Conservation (phyloP, 2,797 vertebrate species). For the Epinephelus malabaricus region DNA sequence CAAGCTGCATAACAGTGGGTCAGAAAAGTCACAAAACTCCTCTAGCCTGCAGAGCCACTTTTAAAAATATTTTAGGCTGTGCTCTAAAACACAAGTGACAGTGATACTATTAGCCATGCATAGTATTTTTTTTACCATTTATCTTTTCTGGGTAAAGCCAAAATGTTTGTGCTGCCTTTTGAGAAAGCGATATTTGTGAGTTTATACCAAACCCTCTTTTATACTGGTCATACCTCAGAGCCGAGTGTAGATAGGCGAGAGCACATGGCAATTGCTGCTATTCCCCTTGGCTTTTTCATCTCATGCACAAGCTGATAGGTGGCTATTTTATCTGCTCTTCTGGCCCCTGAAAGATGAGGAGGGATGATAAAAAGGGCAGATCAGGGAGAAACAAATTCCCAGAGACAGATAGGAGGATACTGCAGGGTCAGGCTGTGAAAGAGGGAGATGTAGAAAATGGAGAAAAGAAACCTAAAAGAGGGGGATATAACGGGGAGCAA, state of each 20-base stretch:
- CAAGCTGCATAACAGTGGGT: not conserved
- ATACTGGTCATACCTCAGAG: conserved; percentile 20
- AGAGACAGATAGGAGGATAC: conserved; percentile 57
- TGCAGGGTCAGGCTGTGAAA: conserved; percentile 49
- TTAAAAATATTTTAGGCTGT: not conserved
- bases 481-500: conserved; percentile 1
- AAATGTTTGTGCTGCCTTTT: not conserved
- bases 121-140: not conserved
- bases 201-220: not conserved
- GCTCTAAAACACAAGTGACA: not conserved
- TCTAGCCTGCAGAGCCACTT: not conserved
- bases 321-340: conserved; percentile 67
- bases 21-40: not conserved
- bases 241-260: conserved; percentile 31
- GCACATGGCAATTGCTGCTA: conserved; percentile 46
- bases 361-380: conserved; percentile 59
- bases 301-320: conserved; percentile 44
- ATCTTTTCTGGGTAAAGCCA: not conserved
- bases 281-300: conserved; percentile 47
- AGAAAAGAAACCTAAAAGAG: conserved; percentile 18
- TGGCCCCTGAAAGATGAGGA: conserved; percentile 49
- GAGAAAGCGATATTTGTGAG: conserved; percentile 3
- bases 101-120: not conserved
- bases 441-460: conserved; percentile 15
- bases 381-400: conserved; percentile 54